These are phyloP conservation scores for Ectemnius lituratus DNA, from an alignment of 2,888 invertebrate species.

Conservation along the genomic window DNA sequence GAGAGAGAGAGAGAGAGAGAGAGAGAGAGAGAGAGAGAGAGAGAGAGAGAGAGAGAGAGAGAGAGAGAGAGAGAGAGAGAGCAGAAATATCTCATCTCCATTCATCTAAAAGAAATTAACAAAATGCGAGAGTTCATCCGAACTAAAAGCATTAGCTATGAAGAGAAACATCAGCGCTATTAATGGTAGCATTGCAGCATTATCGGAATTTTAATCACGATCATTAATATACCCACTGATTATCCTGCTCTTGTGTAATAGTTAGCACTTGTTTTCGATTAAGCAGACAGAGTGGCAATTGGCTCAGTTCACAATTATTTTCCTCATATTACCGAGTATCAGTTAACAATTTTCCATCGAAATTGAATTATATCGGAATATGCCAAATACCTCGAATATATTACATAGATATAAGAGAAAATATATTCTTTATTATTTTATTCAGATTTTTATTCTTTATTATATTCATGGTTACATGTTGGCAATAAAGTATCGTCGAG, in stretches of 20 bases:
- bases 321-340: conserved; percentile 13
- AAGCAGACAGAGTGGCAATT: not conserved
- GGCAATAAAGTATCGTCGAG: not conserved
- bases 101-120: conserved; percentile 16
- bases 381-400: too few relatives aligned
- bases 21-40: too few relatives aligned
- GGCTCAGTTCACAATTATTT: not conserved
- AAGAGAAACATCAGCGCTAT: conserved; percentile 13
- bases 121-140: conserved; percentile 29
- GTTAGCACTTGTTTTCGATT: conserved; percentile 23
- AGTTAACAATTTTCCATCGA: not conserved
- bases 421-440: too few relatives aligned
- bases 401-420: too few relatives aligned
- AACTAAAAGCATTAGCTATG: conserved; percentile 29
- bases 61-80: too few relatives aligned
- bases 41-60: too few relatives aligned
- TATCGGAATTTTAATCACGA: conserved; percentile 30
- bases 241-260: conserved; percentile 24
- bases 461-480: not conserved
- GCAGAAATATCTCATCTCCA: too few relatives aligned
- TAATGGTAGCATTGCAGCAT: conserved; percentile 16
- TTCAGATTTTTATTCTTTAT: not conserved
- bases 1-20: too few relatives aligned
- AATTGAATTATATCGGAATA: too few relatives aligned
- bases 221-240: conserved; percentile 33